Evolutionary conservation across 1,140 invertebrate species (phyloP), one percentile per base, ranked within the genome.

Genomic region (Drosophila ambigua): DNA sequence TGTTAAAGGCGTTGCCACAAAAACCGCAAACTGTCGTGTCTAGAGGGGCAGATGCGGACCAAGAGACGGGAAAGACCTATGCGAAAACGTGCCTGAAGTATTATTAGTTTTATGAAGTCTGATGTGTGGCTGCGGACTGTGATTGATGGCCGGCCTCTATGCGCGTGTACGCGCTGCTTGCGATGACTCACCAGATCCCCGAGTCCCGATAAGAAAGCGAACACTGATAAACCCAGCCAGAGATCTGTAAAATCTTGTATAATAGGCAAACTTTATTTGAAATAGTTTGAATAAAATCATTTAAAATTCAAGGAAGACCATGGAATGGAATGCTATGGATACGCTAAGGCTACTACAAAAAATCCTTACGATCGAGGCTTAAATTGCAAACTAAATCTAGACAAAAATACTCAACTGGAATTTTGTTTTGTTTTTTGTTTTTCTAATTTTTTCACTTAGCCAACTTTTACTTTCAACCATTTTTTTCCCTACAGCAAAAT

Each of bases 301-400:
- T 87, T 82, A 46, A 82, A 82, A 83, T 79, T 88, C 54, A 88
- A 88, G 83, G 83, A 88, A 88, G 83, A 88, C 83, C 76, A 79
- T 88, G 83, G 79, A 88, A 88, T 67, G 74, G 79, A 88, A 88
- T 67, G 74, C 74, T 81, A 55, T 44, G 54, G 41, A 60, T 54
- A 58, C 66, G 75, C 45, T 67, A 41, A 48, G 8, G 45, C 15
- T 60, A 59, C 51, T 43, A 74, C 73, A 75, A 72, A 66, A 59
- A 52, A 74, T 64, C 26, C 43, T 62, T 80, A 72, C 28, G 28
- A 51, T 41, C 59, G 72, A 69, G 51, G 49, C 44, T 72, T 74
- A 67, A 75, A 28, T 13, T 5, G 1, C 13, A 39, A 5, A 39
- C 35, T 75, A 35, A 11, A 28, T 24, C 50, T 74, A 69, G 54